Conservation (phyloP, 2,113 vertebrate genomes). For the Verasper variegatus region DNA sequence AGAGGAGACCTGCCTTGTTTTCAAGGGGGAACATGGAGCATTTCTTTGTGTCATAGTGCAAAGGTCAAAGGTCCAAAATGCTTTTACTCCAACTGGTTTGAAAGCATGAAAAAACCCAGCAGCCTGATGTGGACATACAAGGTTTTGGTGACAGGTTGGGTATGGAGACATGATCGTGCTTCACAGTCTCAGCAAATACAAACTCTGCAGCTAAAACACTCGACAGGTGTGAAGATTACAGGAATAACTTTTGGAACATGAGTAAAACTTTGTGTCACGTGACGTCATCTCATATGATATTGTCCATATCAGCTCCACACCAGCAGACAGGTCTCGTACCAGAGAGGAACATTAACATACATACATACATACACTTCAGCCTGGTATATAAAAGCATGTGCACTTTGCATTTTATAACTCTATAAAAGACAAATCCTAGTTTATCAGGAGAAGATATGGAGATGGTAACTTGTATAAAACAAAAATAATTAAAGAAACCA, state of each 20-base stretch:
- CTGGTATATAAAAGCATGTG: constrained; percentile 35
- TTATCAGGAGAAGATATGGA: constrained; percentile 18
- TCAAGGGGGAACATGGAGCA: not conserved
- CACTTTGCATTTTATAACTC: constrained; percentile 12
- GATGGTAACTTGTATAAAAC: constrained; percentile 44
- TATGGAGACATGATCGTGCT: not conserved
- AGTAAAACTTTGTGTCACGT: not conserved
- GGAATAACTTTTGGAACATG: not conserved
- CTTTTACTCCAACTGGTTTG: not conserved
- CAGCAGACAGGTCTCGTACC: not conserved
- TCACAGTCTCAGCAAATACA: not conserved
- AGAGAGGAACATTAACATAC: not conserved
- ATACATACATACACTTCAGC: constrained; percentile 1
- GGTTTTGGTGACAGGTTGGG: not conserved
- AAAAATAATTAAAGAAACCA: not conserved
- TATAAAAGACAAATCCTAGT: constrained; percentile 13
- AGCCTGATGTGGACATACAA: not conserved
- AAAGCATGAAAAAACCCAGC: not conserved
- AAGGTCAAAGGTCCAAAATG: not conserved
- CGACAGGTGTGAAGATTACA: not conserved
- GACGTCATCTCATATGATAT: not conserved
- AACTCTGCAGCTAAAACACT: not conserved
- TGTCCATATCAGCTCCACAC: not conserved
- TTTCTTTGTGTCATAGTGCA: not conserved
- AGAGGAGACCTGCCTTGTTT: not conserved